A percentile compares a stretch with the other conserved stretches of the same genome.
Evolutionary conservation across 2,888 invertebrate genomes (phyloP).

Genomic region (Caradrina clavipalpis): DNA sequence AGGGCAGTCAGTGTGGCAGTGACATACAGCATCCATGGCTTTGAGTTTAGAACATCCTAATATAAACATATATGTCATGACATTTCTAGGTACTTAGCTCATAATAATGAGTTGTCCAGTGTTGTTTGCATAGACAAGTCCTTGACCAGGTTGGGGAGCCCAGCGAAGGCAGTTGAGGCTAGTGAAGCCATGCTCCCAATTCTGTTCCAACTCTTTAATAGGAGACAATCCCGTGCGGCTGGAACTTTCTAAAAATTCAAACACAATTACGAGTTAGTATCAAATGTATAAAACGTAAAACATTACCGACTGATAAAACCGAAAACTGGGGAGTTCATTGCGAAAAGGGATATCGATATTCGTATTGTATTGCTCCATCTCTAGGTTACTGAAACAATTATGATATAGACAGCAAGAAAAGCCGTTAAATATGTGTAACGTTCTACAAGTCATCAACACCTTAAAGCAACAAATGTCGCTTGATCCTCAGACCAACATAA

Average conservation of each 20-base stretch:
- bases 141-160: constrained; percentile 96
- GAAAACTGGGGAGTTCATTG: not conserved
- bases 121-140: constrained; percentile 96
- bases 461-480: no score
- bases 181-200: constrained; percentile 92
- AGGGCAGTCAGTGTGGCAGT: constrained; percentile 55
- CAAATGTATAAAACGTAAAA: not conserved
- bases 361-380: no score
- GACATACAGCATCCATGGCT: constrained; percentile 38
- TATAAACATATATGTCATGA: constrained; percentile 31
- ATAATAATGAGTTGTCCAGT: constrained; percentile 95
- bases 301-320: not conserved
- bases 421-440: no score
- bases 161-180: constrained; percentile 96
- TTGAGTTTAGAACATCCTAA: constrained; percentile 39
- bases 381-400: no score
- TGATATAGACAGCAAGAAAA: no score
- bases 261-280: constrained; percentile 11
- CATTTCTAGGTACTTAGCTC: constrained; percentile 84
- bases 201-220: constrained; percentile 93
- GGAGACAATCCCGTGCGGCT: constrained; percentile 86
- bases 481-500: no score
- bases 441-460: no score
- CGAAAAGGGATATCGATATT: no score
- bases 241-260: constrained; percentile 77